These are phyloP conservation scores for Clostera curtula DNA, from an alignment of 2,888 invertebrate genomes.

Conservation along the genomic window DNA sequence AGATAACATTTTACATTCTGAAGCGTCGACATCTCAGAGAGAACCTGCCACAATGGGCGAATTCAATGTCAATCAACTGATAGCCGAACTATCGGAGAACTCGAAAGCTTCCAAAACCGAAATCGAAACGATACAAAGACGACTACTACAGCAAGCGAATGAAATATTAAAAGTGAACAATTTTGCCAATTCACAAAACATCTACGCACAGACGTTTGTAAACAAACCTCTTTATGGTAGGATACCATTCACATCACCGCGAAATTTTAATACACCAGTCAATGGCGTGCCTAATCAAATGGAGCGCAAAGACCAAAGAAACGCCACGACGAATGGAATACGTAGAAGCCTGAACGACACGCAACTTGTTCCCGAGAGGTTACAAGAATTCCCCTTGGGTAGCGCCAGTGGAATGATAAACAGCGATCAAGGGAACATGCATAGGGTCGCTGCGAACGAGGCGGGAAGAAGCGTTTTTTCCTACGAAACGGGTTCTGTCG, in stretches of 20 bases:
- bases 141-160: slow-evolving; percentile 61
- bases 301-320: slow-evolving; percentile 31
- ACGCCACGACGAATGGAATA: slow-evolving; percentile 18
- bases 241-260: slow-evolving; percentile 40
- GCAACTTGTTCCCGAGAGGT: slow-evolving; percentile 66
- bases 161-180: slow-evolving; percentile 67
- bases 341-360: slow-evolving; percentile 42
- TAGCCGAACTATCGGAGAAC: slow-evolving; percentile 62
- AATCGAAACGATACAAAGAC: slow-evolving; percentile 62
- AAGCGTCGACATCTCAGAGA: slow-evolving; percentile 25
- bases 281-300: slow-evolving; percentile 28
- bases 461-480: slow-evolving; percentile 70
- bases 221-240: slow-evolving; percentile 51
- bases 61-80: slow-evolving; percentile 60
- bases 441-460: slow-evolving; percentile 61
- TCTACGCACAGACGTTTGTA: slow-evolving; percentile 52
- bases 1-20: slow-evolving; percentile 23
- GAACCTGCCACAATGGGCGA: slow-evolving; percentile 41
- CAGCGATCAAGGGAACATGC: slow-evolving; percentile 56
- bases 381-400: slow-evolving; percentile 48
- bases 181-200: slow-evolving; percentile 52
- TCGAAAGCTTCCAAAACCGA: slow-evolving; percentile 60
- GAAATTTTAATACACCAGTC: slow-evolving; percentile 32
- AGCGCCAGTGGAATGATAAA: slow-evolving; percentile 53
- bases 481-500: slow-evolving; percentile 74